Conservation (phyloP, 1,140 invertebrate genomes). For the Drosophila ironensis region DNA sequence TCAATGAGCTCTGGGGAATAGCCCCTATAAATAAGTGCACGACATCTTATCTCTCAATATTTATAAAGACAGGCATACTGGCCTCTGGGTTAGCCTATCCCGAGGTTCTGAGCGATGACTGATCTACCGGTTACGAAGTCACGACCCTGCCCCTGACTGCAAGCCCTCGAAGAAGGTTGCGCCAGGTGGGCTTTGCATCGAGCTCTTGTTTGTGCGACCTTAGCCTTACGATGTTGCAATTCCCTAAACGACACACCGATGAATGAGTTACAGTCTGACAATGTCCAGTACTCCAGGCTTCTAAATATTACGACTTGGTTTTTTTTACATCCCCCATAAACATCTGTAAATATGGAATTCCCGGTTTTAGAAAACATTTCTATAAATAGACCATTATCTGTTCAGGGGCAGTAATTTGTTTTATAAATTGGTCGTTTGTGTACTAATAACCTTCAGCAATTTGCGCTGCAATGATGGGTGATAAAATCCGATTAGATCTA, state of each 20-base stretch:
- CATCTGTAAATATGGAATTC: too few species aligned
- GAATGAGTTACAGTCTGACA: neutral
- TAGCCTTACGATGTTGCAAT: conserved; percentile 13
- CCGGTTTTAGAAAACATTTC: neutral
- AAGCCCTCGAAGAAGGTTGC: conserved; percentile 17
- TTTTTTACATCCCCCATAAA: too few species aligned
- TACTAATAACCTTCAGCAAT: conserved; percentile 5
- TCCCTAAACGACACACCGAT: neutral
- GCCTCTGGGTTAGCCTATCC: conserved; percentile 2
- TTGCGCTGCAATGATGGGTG: conserved; percentile 3
- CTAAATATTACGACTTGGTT: neutral
- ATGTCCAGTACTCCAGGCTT: neutral
- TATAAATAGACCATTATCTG: conserved; percentile 9
- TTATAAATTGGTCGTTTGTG: neutral
- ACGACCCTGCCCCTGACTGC: conserved; percentile 30
- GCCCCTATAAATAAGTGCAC: conserved; percentile 26
- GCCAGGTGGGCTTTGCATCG: conserved; percentile 11
- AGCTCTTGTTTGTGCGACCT: conserved; percentile 10
- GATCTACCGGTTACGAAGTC: conserved; percentile 1
- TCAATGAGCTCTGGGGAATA: conserved; percentile 13
- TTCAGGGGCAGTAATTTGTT: conserved; percentile 7
- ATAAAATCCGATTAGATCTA: conserved; percentile 31
- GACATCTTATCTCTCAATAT: conserved; percentile 22
- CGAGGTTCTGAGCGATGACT: conserved; percentile 5
- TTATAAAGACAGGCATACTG: too few species aligned